phyloP scores from a whole-genome alignment of 2,797 vertebrate species.

The Lagorchestes hirsutus region DNA sequence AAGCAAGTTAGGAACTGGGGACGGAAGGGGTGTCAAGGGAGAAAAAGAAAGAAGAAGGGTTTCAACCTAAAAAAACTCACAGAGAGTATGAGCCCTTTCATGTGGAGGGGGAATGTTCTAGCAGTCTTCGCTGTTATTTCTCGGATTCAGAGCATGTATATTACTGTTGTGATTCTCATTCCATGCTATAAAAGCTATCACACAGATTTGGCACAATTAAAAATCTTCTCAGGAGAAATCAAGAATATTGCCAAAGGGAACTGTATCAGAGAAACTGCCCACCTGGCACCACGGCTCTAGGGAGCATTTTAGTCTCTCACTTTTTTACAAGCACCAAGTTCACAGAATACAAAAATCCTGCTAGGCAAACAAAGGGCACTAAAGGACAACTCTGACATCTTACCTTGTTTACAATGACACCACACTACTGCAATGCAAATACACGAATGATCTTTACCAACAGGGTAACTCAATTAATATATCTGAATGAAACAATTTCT shows the following conservation, averaged over 20 bases:
- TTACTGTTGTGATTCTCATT: slow-evolving; percentile 52
- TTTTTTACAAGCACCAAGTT: slow-evolving; percentile 75
- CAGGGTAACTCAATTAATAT: slow-evolving; percentile 48
- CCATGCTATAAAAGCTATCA: slow-evolving; percentile 57
- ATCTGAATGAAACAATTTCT: slow-evolving; percentile 43
- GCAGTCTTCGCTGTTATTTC: slow-evolving; percentile 51
- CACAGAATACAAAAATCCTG: slow-evolving; percentile 45
- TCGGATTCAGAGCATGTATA: slow-evolving; percentile 59
- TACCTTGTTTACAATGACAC: slow-evolving; percentile 71
- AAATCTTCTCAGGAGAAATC: slow-evolving; percentile 72
- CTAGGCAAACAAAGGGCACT: slow-evolving; percentile 65
- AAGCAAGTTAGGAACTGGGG: slow-evolving; percentile 61
- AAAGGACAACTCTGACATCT: slow-evolving; percentile 64
- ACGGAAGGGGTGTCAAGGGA: slow-evolving; percentile 45
- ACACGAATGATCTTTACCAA: slow-evolving; percentile 37
- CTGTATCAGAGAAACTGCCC: slow-evolving; percentile 42
- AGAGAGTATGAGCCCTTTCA: slow-evolving; percentile 67
- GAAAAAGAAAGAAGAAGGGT: slow-evolving; percentile 56
- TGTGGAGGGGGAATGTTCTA: slow-evolving; percentile 56
- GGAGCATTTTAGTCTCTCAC: slow-evolving; percentile 58
- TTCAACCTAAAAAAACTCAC: slow-evolving; percentile 60
- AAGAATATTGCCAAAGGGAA: slow-evolving; percentile 69
- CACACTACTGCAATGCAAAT: slow-evolving; percentile 58
- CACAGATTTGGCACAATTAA: slow-evolving; percentile 72
- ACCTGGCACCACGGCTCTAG: slow-evolving; percentile 53